These are phyloP conservation scores for Microtus pennsylvanicus DNA, from an alignment of 2,113 vertebrate species.

Conservation along the genomic window DNA sequence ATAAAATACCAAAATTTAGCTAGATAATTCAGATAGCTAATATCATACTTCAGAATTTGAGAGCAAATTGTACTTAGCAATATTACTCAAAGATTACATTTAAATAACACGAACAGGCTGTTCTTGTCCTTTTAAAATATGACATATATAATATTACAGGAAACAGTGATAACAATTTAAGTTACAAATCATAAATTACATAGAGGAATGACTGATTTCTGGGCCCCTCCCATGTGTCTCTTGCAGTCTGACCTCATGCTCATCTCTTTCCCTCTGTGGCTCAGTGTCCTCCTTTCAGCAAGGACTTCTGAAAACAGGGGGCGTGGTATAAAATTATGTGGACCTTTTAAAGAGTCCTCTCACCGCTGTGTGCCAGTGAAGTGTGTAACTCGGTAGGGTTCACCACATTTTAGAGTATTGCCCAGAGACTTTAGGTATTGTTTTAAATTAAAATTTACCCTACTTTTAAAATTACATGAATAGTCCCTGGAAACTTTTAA, in stretches of 20 bases:
- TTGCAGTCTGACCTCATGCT: background rate
- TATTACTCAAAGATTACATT: background rate
- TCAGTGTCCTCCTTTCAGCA: background rate
- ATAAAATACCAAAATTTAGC: background rate
- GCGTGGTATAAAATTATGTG: background rate
- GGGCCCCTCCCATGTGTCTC: background rate
- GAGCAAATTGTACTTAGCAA: background rate
- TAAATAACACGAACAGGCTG: constrained; percentile 7
- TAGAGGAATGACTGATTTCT: background rate
- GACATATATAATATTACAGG: background rate
- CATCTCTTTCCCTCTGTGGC: background rate
- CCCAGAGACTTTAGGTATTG: too few relatives aligned
- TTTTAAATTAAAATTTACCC: too few relatives aligned
- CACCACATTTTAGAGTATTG: too few relatives aligned
- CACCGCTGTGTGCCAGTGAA: too few relatives aligned
- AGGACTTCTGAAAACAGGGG: background rate
- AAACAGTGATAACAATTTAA: constrained; percentile 29
- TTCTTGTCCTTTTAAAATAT: constrained; percentile 49
- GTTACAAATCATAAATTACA: constrained; percentile 14
- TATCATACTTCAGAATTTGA: constrained; percentile 13
- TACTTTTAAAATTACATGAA: too few relatives aligned
- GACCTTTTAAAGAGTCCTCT: too few relatives aligned
- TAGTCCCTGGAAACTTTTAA: too few relatives aligned
- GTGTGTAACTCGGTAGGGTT: too few relatives aligned
- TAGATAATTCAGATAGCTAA: background rate